phyloP scores from a whole-genome alignment of 2,888 invertebrate genomes.

The Hydroisotoma schaefferi region DNA sequence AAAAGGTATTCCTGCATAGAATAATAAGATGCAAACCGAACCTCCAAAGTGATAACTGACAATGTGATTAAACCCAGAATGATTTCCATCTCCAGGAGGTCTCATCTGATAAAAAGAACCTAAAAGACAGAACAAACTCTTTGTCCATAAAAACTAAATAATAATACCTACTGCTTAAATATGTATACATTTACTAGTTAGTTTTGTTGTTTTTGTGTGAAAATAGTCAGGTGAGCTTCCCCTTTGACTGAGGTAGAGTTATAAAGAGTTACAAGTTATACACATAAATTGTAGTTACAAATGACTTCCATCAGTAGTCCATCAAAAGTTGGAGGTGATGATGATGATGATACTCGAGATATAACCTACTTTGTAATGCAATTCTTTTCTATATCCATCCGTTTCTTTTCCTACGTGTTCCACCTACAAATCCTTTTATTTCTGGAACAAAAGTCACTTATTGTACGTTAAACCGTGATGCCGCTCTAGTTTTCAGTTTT shows the following conservation, averaged over 20 bases:
- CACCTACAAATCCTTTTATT: slow-evolving; percentile 8
- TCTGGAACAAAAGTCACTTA: slow-evolving; percentile 2
- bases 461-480: slow-evolving; percentile 11
- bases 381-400: background rate
- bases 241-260: too few species aligned
- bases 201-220: too few species aligned
- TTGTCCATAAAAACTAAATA: too few species aligned
- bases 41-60: background rate
- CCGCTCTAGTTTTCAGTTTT: slow-evolving; percentile 10
- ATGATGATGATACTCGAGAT: too few species aligned
- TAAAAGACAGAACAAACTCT: background rate
- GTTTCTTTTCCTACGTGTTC: slow-evolving; percentile 4
- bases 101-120: slow-evolving; percentile 10
- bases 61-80: background rate
- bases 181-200: too few species aligned
- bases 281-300: too few species aligned
- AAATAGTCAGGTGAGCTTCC: too few species aligned
- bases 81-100: slow-evolving; percentile 6
- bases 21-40: background rate
- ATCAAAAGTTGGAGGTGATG: too few species aligned
- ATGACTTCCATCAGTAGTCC: too few species aligned
- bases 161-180: too few species aligned
- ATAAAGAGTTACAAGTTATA: too few species aligned
- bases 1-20: background rate
- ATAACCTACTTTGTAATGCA: background rate